Percentiles rank a stretch among this genome's conserved stretches.
Conservation (phyloP, 2,113 vertebrate genomes). For the Ovis canadensis region DNA sequence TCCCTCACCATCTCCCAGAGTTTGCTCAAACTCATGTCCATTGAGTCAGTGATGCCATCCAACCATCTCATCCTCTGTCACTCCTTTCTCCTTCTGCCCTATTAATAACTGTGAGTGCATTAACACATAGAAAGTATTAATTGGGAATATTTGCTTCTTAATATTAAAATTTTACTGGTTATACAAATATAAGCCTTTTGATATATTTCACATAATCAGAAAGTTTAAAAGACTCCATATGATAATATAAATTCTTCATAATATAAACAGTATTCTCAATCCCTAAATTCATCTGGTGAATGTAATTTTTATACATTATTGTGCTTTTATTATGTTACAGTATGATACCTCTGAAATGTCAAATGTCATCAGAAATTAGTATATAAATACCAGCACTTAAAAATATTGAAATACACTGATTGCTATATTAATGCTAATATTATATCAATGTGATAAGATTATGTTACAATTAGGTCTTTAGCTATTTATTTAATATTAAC, state of each 20-base stretch:
- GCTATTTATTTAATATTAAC: background rate
- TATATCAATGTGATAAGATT: background rate
- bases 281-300: background rate
- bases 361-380: background rate
- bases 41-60: background rate
- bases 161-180: constrained; percentile 39
- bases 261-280: constrained; percentile 30
- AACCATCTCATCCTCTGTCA: background rate
- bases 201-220: background rate
- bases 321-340: background rate
- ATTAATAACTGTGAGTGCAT: background rate
- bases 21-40: background rate
- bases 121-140: background rate
- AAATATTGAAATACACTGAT: background rate
- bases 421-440: background rate
- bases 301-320: constrained; percentile 46
- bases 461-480: background rate
- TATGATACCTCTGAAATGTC: background rate
- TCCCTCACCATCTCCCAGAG: background rate
- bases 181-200: background rate
- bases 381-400: background rate
- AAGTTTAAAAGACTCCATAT: background rate
- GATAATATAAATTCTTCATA: background rate
- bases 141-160: background rate
- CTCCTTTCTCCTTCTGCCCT: background rate